These are phyloP conservation scores for Gastracanthus pulcherrimus DNA, from an alignment of 2,888 invertebrate species.

Conservation along the genomic window DNA sequence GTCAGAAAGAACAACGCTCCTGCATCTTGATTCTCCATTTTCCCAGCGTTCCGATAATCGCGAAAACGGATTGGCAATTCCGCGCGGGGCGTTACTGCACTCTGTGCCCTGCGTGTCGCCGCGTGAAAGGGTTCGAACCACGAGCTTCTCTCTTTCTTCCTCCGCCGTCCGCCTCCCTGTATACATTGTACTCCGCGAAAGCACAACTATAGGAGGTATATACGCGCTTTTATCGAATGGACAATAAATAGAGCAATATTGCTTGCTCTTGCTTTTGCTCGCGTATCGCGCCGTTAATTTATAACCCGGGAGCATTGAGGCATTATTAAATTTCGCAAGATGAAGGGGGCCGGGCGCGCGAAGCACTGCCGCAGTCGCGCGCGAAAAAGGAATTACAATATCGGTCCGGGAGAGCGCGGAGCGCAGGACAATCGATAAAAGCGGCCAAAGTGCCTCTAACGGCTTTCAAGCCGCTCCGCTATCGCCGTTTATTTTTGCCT, in stretches of 20 bases:
- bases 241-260: constrained; percentile 69
- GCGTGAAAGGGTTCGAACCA: neutral
- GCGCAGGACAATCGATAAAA: constrained; percentile 45
- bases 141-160: neutral
- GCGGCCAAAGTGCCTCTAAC: constrained; percentile 24
- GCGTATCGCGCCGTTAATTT: constrained; percentile 61
- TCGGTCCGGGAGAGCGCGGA: too few relatives aligned
- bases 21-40: neutral
- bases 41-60: constrained; percentile 17
- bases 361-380: too few relatives aligned
- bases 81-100: constrained; percentile 48
- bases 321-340: constrained; percentile 66
- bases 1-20: neutral
- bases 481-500: constrained; percentile 21
- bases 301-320: constrained; percentile 63
- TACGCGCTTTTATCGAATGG: constrained; percentile 67
- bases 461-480: neutral
- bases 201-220: too few relatives aligned
- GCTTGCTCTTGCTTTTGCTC: too few relatives aligned
- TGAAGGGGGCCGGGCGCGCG: neutral
- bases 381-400: constrained; percentile 38
- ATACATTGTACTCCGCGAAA: too few relatives aligned
- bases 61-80: constrained; percentile 62
- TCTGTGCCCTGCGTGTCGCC: neutral
- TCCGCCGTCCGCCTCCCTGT: neutral